Base-by-base conservation (phyloP, 2,888 invertebrate species). In the Osmoderma eremita region DNA sequence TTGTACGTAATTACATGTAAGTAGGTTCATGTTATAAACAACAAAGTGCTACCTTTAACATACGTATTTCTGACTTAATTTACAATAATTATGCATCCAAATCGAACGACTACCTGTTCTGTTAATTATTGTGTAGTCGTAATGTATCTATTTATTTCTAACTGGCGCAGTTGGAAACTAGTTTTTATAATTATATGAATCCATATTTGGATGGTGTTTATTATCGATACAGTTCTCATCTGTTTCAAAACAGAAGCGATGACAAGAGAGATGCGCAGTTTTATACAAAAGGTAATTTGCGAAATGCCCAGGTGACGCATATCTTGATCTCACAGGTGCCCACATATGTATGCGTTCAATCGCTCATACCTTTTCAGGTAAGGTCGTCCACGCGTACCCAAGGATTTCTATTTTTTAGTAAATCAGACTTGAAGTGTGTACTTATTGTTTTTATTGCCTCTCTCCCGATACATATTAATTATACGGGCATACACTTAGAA, bases 301-400 rank as follows among this genome's bases (percentile, higher is more conserved):
- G 41, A 62, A 50, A n/a, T 30, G 15, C 65, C 64, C n/a, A 58
- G 71, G 67, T 74, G 73, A 73, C 72, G 73, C 73, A 73, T 68
- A 45, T 38, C 61, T 61, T 62, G 65, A 53, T 63, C 65, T 41
- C 66, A 45, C 69, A 68, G 67, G 70, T 67, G 71, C 69, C 74
- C 73, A 71, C 74, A 68, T 45, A 69, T 65, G 72, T 49, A 69
- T 62, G 73, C 70, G 17, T 53, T 38, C 17, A 68, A 0, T 65
- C 72, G 70, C 70, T 74, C 72, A 74, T 74, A 64, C 76, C 76
- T 74, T 75, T 74, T 70, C 66, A 18, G 75, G 75, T 73, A 69
- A 76, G 75, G 75, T 72, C 75, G 70, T 65, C 70, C 67, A 69
- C 70, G 49, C 68, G 62, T 63, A 63, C 65, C n/a, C 74, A 74